Evolutionary conservation across 2,888 invertebrate species (phyloP).

Genomic region (Brachynemurus nebulosus): DNA sequence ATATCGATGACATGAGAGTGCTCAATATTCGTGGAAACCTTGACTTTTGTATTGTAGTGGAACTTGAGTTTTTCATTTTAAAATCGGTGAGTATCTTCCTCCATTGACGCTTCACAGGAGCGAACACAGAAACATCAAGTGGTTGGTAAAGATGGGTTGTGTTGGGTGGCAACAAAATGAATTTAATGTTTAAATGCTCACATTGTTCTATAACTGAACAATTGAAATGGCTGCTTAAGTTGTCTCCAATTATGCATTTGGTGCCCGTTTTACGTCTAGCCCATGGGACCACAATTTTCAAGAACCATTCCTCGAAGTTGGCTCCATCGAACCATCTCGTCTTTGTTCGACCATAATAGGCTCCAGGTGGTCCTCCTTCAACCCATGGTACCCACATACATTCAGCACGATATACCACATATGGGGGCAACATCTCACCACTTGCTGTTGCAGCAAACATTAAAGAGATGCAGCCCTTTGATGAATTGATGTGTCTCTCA

Average conservation of each 20-base stretch:
- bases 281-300: slow-evolving; percentile 18
- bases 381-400: slow-evolving; percentile 16
- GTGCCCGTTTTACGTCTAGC: slow-evolving; percentile 16
- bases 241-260: slow-evolving; percentile 26
- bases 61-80: no score
- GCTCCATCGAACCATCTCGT: not conserved
- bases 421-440: slow-evolving; percentile 22
- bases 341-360: not conserved
- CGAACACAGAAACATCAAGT: no score
- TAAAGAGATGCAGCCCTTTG: slow-evolving; percentile 15
- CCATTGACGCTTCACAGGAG: no score
- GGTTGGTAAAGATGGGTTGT: no score
- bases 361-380: not conserved
- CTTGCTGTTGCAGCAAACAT: slow-evolving; percentile 22
- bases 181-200: no score
- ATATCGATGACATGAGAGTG: no score
- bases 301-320: not conserved
- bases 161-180: no score
- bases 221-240: no score
- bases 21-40: no score
- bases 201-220: no score
- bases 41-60: no score
- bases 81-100: no score
- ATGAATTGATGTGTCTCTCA: slow-evolving; percentile 15
- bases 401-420: slow-evolving; percentile 22